A percentile compares a stretch with the other conserved stretches of the same genome.
Conservation (phyloP, 2,113 vertebrate genomes). For the Prunella himalayana region DNA sequence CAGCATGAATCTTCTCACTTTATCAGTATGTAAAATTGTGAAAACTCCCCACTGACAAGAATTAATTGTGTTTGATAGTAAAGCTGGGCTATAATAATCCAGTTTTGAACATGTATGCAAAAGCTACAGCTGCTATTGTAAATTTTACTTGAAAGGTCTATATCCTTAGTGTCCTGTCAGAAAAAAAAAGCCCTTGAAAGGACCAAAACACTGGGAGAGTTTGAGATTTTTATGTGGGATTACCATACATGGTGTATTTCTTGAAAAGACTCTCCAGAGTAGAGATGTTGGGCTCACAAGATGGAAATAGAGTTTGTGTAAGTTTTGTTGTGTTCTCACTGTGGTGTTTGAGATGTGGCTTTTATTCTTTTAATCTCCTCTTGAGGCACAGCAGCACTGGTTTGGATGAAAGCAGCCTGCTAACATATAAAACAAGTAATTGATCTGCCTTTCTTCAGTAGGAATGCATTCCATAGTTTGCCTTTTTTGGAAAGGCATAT, state of each 20-base stretch:
- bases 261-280: neutral
- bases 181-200: neutral
- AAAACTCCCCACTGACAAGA: neutral
- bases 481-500: neutral
- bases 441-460: conserved; percentile 8
- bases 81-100: neutral
- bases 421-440: neutral
- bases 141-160: neutral
- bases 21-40: neutral
- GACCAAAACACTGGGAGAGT: neutral
- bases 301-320: neutral
- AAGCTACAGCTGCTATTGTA: neutral
- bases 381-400: neutral
- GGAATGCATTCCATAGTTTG: neutral
- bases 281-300: neutral
- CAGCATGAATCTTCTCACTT: neutral
- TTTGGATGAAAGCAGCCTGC: conserved; percentile 14
- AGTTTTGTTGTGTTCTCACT: neutral
- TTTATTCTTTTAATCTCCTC: conserved; percentile 14
- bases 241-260: neutral
- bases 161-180: neutral
- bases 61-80: neutral
- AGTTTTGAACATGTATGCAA: neutral
- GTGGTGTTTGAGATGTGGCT: neutral
- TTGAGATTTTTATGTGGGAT: neutral